Conservation (phyloP, 2,888 invertebrate species). For the Argyra leucocephala region DNA sequence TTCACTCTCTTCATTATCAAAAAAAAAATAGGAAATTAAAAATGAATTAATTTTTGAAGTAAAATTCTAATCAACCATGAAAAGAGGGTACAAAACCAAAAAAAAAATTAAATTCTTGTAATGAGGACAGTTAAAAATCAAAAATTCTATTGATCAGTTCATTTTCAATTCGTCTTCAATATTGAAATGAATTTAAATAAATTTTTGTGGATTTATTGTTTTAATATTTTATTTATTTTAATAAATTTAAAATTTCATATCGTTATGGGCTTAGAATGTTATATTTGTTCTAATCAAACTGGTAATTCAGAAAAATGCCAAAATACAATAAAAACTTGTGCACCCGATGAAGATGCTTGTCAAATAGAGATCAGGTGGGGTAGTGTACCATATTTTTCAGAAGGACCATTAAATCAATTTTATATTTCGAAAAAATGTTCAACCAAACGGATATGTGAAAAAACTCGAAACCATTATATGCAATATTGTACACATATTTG, state of each 20-base stretch:
- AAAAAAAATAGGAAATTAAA: background rate
- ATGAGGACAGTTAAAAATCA: background rate
- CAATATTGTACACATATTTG: conserved; percentile 77
- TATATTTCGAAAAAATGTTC: conserved; percentile 88
- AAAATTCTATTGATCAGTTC: background rate
- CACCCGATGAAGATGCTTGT: conserved; percentile 50
- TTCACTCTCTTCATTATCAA: background rate
- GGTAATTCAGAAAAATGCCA: conserved; percentile 86
- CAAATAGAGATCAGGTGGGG: conserved; percentile 88
- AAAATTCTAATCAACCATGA: background rate
- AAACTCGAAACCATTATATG: conserved; percentile 60
- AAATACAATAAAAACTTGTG: conserved; percentile 83
- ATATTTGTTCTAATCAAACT: conserved; percentile 88
- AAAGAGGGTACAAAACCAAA: background rate
- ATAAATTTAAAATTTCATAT: conserved; percentile 24
- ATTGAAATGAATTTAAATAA: background rate
- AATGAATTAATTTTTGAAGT: background rate
- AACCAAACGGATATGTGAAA: conserved; percentile 67
- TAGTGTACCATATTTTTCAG: conserved; percentile 84
- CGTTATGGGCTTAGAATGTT: conserved; percentile 69
- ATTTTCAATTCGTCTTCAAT: background rate
- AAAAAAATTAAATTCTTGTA: background rate
- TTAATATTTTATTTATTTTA: background rate
- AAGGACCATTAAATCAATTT: conserved; percentile 84
- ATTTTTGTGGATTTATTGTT: background rate